Evolutionary conservation across 2,888 invertebrate genomes (phyloP).

Genomic region (Apotomis turbidana): DNA sequence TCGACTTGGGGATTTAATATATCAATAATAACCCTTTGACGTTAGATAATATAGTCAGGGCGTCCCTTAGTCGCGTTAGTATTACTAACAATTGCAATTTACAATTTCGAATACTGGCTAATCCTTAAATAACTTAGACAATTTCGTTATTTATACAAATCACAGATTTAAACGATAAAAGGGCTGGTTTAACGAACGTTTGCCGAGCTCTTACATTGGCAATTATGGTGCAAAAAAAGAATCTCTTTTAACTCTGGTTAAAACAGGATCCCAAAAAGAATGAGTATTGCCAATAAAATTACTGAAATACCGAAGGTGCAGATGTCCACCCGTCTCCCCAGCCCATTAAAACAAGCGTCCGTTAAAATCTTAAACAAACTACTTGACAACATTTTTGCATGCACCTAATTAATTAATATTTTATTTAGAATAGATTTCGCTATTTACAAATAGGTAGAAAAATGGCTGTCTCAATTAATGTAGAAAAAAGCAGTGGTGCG

Average conservation of each 20-base stretch:
- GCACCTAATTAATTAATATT: conserved; percentile 27
- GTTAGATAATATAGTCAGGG: background rate
- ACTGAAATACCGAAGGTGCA: no score
- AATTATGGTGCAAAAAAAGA: no score
- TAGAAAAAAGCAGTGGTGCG: background rate
- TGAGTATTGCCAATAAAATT: no score
- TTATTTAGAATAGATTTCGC: conserved; percentile 23
- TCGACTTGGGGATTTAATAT: conserved; percentile 1
- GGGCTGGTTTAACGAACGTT: conserved; percentile 12
- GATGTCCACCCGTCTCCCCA: background rate
- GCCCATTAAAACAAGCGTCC: conserved; percentile 31
- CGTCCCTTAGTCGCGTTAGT: background rate
- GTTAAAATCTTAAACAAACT: conserved; percentile 25
- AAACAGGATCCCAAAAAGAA: no score
- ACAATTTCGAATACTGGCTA: conserved; percentile 32
- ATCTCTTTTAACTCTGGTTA: no score
- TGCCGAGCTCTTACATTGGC: background rate
- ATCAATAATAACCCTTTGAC: background rate
- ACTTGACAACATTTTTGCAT: conserved; percentile 32
- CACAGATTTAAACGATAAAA: conserved; percentile 46
- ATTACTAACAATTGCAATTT: conserved; percentile 24
- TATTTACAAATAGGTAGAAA: conserved; percentile 29
- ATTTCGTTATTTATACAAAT: conserved; percentile 46
- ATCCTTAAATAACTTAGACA: conserved; percentile 40
- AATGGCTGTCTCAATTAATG: background rate